Base-by-base conservation (phyloP, 2,888 invertebrate species). In the Drosophila nigricruria region DNA sequence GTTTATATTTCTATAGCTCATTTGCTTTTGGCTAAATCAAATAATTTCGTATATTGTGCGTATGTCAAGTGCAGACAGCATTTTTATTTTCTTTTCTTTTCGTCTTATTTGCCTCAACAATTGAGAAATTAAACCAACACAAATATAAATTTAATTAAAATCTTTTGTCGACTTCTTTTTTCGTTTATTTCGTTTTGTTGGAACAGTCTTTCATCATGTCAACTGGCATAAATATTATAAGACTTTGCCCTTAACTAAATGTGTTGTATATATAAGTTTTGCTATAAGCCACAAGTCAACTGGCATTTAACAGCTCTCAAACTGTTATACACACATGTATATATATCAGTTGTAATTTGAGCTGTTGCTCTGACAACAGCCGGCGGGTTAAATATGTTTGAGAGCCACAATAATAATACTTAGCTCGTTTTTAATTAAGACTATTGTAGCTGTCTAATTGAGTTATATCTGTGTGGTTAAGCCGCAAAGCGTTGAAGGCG, bases 371-470 rank as follows among this genome's bases (percentile, higher is more conserved):
- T 10, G 36, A 12, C 50, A 68, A n/a, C 57, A 43, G 32, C 57
- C 34, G 32, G 30, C 25, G 10, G 52, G 1, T n/a, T 10, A 32
- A 42, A 14, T 14, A 20, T 32, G 12, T 34, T 52, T 40, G 53
- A 60, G 34, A 43, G 16, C 40, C 36, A 20, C 45, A 54, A 20
- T 40, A 12, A 52, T 23, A 30, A 50, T 38, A 23, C 62, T 50
- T 20, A 3, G 65, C 71, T 66, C 60, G 65, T 73, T 74, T 84
- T 84, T 79, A 82, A 82, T 81, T 84, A 84, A 84, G 77, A 75
- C 70, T 70, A 69, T 47, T 47, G 27, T 69, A 60, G 57, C 68
- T 66, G 42, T 18, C 57, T 58, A 64, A 70, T 61, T 65, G 56
- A 40, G 32, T 16, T 4, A 62, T 5, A 52, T 25, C 16, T 32